Evolutionary conservation across 2,888 invertebrate genomes (phyloP).

Genomic region (Agrilus biguttatus): DNA sequence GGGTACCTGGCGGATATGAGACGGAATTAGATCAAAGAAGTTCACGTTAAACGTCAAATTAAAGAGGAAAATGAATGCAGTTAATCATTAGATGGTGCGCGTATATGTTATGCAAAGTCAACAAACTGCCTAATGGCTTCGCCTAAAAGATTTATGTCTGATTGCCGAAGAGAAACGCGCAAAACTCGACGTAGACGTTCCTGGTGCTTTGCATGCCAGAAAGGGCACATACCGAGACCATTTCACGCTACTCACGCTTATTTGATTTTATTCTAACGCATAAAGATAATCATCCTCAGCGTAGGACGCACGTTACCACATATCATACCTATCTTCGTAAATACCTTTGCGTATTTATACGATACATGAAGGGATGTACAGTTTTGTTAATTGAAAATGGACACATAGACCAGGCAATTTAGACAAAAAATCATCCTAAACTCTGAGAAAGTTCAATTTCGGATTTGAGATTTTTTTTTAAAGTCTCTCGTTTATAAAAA

Average conservation of each 20-base stretch:
- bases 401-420: too few relatives aligned
- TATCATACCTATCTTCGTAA: too few relatives aligned
- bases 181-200: constrained; percentile 1
- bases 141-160: background rate
- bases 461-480: too few relatives aligned
- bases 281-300: too few relatives aligned
- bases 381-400: too few relatives aligned
- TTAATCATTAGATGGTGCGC: background rate
- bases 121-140: background rate
- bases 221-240: background rate
- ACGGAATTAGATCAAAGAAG: constrained; percentile 10
- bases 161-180: background rate
- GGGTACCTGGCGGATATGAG: constrained; percentile 34
- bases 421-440: too few relatives aligned
- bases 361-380: too few relatives aligned
- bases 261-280: background rate
- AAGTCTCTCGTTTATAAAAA: too few relatives aligned
- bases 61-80: constrained; percentile 3
- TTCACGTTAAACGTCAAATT: constrained; percentile 5
- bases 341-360: too few relatives aligned
- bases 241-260: background rate
- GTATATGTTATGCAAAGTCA: constrained; percentile 2
- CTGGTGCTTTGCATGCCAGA: background rate
- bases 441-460: too few relatives aligned
- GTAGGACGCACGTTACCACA: too few relatives aligned